Evolutionary conservation across 2,797 vertebrate species (phyloP).

Genomic region (Arrhamphus sclerolepis): DNA sequence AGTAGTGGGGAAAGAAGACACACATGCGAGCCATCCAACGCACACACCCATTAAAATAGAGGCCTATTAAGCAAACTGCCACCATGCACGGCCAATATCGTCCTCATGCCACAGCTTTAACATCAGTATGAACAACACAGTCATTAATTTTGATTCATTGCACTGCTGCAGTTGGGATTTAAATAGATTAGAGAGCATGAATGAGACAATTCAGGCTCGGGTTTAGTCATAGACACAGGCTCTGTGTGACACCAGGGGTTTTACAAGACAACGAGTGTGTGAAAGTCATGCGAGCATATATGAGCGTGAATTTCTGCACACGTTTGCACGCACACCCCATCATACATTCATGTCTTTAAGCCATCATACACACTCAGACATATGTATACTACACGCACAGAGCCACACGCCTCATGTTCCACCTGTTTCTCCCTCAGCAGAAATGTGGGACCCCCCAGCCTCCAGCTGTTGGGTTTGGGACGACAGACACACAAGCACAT

Average conservation of each 20-base stretch:
- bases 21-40: constrained; percentile 8
- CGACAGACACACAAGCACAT: constrained; percentile 52
- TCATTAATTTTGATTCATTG: constrained; percentile 62
- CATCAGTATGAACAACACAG: constrained; percentile 56
- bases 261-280: constrained; percentile 28
- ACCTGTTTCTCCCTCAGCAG: constrained; percentile 60
- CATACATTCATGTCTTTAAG: constrained; percentile 4
- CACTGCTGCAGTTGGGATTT: constrained; percentile 38
- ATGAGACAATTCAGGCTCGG: constrained; percentile 57
- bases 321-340: constrained; percentile 1
- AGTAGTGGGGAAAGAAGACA: constrained; percentile 36
- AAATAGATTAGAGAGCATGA: constrained; percentile 62
- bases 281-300: constrained; percentile 16
- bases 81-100: constrained; percentile 44
- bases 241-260: constrained; percentile 35
- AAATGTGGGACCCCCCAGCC: constrained; percentile 28
- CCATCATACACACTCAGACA: constrained; percentile 18
- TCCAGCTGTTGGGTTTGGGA: constrained; percentile 63
- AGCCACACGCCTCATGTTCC: constrained; percentile 42
- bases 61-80: constrained; percentile 25
- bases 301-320: constrained; percentile 28
- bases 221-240: constrained; percentile 25
- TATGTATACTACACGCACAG: constrained; percentile 53
- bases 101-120: constrained; percentile 51
- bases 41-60: constrained; percentile 40